Base-by-base conservation (phyloP, 2,888 invertebrate species). In the Gymnoscelis rufifasciata region DNA sequence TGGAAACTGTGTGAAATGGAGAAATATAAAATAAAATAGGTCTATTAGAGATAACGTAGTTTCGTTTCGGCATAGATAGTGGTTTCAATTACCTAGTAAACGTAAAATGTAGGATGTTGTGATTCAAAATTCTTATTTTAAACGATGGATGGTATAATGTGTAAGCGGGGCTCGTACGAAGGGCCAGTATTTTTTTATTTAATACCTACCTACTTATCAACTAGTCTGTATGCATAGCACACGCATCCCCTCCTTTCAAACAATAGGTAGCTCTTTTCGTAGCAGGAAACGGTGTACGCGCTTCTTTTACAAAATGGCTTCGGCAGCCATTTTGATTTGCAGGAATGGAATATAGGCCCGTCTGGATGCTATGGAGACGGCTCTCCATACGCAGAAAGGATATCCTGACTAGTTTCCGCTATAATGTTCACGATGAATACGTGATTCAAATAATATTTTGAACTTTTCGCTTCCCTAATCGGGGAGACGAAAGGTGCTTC, bases 221-320 rank as follows among this genome's bases (percentile, higher is more conserved):
- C 51, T 46, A 45, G 71, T 82, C 66, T 54, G 65, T 77, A 87
- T 86, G 74, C 86, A 47, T 50, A 53, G 67, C 87, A 81, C 84
- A 78, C 52, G 60, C 77, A 80, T 81, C 83, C 83, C 84, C 79
- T 78, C 82, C 71, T 61, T 67, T 58, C 63, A 66, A 78, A 87
- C 86, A 87, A 87, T 87, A 66, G 86, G 72, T 70, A 71, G 81
- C 79, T 78, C 71, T 83, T 86, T 87, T 83, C 68, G 81, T 66
- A 74, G 80, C 86, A 84, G 86, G 86, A 86, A 86, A 75, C 82
- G 71, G 54, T 71, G 83, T 62, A 87, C 87, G 87, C 86, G 84
- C 69, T 60, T 57, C 57, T 54, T 61, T 62, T 87, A 35, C 65
- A 70, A 75, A 71, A 79, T 81, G 80, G 77, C 70, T 64, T 56